Conservation (phyloP, 2,113 vertebrate genomes). For the Tonatia bakeri region DNA sequence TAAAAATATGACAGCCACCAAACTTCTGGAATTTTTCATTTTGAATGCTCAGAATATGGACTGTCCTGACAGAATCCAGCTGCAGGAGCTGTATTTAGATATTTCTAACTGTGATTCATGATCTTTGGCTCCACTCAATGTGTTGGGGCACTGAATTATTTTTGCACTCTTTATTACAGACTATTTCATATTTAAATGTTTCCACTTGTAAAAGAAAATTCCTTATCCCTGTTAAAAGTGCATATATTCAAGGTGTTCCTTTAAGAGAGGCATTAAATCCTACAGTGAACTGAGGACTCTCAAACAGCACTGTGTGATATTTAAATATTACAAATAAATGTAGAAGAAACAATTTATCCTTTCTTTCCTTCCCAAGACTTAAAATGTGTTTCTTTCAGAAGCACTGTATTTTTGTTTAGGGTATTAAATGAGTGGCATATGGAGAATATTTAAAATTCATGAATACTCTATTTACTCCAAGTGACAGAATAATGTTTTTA, state of each 20-base stretch:
- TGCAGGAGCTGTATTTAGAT: neutral
- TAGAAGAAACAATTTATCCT: neutral
- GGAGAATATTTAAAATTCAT: conserved; percentile 57
- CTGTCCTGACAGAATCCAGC: neutral
- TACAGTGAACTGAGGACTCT: neutral
- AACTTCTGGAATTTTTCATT: neutral
- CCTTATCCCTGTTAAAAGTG: neutral
- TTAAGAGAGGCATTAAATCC: neutral
- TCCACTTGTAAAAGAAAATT: neutral
- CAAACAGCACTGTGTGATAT: neutral
- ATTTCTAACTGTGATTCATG: neutral
- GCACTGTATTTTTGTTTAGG: conserved; percentile 1
- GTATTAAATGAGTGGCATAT: neutral
- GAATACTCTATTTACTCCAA: conserved; percentile 32
- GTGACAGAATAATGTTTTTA: conserved; percentile 13
- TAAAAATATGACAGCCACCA: neutral
- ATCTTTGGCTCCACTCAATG: neutral
- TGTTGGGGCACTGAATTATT: neutral
- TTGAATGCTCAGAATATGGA: neutral
- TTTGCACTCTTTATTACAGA: neutral
- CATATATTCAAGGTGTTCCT: neutral
- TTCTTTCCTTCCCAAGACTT: neutral
- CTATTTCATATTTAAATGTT: neutral
- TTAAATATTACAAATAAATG: neutral
- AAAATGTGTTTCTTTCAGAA: neutral